A percentile compares a stretch with the other conserved stretches of the same genome.
These are phyloP conservation scores for Lepidurus apus DNA, from an alignment of 1,140 invertebrate genomes.

Conservation along the genomic window DNA sequence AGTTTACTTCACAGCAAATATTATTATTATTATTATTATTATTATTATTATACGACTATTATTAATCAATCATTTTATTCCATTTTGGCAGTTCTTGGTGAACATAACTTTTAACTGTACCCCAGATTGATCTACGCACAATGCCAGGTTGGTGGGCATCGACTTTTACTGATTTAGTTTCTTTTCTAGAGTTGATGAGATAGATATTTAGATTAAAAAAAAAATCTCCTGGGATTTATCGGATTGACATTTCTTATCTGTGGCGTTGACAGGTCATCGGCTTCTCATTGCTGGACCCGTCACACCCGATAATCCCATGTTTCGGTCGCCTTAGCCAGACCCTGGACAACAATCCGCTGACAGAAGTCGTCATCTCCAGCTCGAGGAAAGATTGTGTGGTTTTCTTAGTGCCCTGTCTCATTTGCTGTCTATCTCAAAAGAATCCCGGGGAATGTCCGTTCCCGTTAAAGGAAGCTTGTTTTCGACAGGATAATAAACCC, in stretches of 20 bases:
- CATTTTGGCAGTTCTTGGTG: too few relatives aligned
- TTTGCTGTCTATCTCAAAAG: background rate
- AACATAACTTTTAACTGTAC: too few relatives aligned
- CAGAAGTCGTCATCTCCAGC: background rate
- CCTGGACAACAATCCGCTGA: background rate
- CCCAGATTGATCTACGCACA: too few relatives aligned
- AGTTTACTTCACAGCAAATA: too few relatives aligned
- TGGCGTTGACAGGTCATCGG: background rate
- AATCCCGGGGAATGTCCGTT: background rate
- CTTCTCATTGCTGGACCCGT: background rate
- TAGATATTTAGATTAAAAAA: too few relatives aligned
- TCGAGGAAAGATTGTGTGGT: background rate
- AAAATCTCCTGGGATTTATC: background rate
- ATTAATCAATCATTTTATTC: too few relatives aligned
- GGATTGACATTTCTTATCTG: background rate
- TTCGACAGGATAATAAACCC: background rate
- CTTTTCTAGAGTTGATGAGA: too few relatives aligned
- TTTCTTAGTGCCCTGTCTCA: background rate
- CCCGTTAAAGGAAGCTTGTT: background rate
- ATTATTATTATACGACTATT: too few relatives aligned
- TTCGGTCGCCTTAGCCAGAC: background rate
- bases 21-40: too few relatives aligned
- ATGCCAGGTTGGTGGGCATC: too few relatives aligned
- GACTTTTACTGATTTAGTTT: too few relatives aligned
- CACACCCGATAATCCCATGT: background rate